Percentiles rank a stretch among this genome's conserved stretches.
Conservation (phyloP, 2,888 invertebrate species). For the Mythimna lalbum region DNA sequence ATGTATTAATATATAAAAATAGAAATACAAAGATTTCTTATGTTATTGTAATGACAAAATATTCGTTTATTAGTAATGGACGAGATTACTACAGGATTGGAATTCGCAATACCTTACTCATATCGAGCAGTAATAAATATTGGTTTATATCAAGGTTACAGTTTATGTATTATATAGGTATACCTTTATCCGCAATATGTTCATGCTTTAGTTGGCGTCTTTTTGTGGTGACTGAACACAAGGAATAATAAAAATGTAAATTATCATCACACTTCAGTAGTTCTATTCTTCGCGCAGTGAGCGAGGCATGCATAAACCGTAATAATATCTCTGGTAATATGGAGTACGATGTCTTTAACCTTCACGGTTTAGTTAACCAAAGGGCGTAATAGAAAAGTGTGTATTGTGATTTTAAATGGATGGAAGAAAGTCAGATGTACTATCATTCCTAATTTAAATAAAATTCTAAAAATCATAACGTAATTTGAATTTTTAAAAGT, state of each 20-base stretch:
- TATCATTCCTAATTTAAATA: not conserved
- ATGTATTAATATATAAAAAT: slow-evolving; percentile 40
- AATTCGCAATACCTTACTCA: not conserved
- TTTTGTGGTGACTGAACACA: slow-evolving; percentile 30
- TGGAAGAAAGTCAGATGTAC: not conserved
- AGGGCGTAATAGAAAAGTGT: not conserved
- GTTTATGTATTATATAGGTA: not conserved
- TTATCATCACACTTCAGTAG: slow-evolving; percentile 49
- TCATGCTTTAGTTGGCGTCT: slow-evolving; percentile 22
- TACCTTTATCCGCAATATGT: slow-evolving; percentile 22
- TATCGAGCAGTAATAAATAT: not conserved
- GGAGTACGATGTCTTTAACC: slow-evolving; percentile 20
- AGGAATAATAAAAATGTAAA: slow-evolving; percentile 60
- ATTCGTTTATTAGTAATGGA: slow-evolving; percentile 14
- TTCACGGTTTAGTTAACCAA: slow-evolving; percentile 12
- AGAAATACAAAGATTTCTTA: slow-evolving; percentile 35
- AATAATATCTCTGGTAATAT: slow-evolving; percentile 11
- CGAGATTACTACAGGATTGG: not conserved
- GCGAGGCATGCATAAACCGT: slow-evolving; percentile 36
- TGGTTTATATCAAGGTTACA: not conserved
- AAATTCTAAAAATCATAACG: too few relatives aligned
- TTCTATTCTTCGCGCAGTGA: slow-evolving; percentile 33
- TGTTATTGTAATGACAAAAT: slow-evolving; percentile 33
- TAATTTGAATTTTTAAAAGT: too few relatives aligned
- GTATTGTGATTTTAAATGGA: not conserved